Evolutionary conservation across 1,140 invertebrate genomes (phyloP), one percentile per base, ranked within the genome.

Genomic region (Drosophila azteca): DNA sequence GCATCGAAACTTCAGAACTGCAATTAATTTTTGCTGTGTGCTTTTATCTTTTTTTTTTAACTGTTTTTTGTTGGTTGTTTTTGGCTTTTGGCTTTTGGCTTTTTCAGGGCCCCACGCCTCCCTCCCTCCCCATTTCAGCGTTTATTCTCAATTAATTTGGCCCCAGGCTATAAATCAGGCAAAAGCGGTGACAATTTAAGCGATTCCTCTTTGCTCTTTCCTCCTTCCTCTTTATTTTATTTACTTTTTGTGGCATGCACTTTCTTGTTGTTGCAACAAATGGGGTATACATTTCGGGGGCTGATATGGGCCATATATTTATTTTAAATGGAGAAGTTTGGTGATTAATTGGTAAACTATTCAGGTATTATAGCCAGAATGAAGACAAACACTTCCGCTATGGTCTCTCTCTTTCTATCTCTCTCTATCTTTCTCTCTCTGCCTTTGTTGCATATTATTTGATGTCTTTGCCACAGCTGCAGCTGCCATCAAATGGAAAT

Each of bases 101-200:
- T 11, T 11, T 39, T 39, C 35, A 11, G 35, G 3, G 9, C 35
- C 24, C 24, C 24, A 2, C n/a, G n/a, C 24, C 2, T 5, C 2
- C 24, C 24, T 3, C 24, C 3, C 31, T 39, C 11, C 13, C 35
- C 35, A 13, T 75, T 15, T n/a, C 55, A 13, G 20, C 57, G 63
- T 71, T 57, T 62, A 66, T 65, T 80, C 61, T 55, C 72, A 77
- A 77, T 80, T 81, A 77, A 80, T 81, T 77, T 61, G 44, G 67
- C 50, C 50, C 24, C 4, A 5, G 35, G 55, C 66, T 49, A 77
- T 81, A 80, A 80, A 80, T 80, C 78, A 80, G 26, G 48, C 17
- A 49, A 49, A 68, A 68, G 49, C 66, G 65, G 26, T 60, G 53
- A 70, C 65, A 69, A 51, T 70, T 70, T 70, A 50, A 68, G 41